These are phyloP conservation scores for Trimorus sp. DNA, from an alignment of 2,888 invertebrate genomes.

Conservation along the genomic window DNA sequence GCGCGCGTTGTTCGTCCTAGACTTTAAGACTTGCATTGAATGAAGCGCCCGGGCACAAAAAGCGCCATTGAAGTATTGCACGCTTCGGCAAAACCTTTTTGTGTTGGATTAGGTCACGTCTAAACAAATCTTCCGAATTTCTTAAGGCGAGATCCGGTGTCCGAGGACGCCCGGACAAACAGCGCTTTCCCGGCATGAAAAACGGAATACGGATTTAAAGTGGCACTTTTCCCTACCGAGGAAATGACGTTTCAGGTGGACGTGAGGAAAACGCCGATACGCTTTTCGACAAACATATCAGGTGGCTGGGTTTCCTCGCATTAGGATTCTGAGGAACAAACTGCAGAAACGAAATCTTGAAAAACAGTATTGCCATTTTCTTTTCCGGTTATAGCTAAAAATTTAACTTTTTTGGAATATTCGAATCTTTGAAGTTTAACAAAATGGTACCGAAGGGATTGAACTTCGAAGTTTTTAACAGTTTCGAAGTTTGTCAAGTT, in stretches of 20 bases:
- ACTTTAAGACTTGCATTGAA: conserved; percentile 48
- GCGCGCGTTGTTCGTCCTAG: conserved; percentile 28
- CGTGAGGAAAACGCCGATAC: not conserved
- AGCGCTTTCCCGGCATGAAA: conserved; percentile 18
- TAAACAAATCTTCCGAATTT: conserved; percentile 53
- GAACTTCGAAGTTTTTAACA: too few relatives aligned
- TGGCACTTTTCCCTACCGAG: conserved; percentile 24
- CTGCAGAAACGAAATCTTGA: too few relatives aligned
- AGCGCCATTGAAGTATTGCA: conserved; percentile 51
- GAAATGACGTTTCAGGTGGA: conserved; percentile 32
- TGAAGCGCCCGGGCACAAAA: conserved; percentile 36
- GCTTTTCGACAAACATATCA: conserved; percentile 5
- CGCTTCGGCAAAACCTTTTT: conserved; percentile 51
- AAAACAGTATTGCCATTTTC: too few relatives aligned
- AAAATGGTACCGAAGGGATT: too few relatives aligned
- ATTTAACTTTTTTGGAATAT: too few relatives aligned
- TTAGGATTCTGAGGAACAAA: too few relatives aligned
- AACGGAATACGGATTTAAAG: conserved; percentile 25
- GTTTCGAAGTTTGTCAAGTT: too few relatives aligned
- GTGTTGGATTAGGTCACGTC: conserved; percentile 56
- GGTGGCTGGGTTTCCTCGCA: not conserved
- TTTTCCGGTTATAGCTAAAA: too few relatives aligned
- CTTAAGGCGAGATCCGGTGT: conserved; percentile 38
- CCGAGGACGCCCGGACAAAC: conserved; percentile 24
- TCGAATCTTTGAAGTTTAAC: too few relatives aligned